phyloP scores from a whole-genome alignment of 2,888 invertebrate genomes.

The Parelbella ahira region DNA sequence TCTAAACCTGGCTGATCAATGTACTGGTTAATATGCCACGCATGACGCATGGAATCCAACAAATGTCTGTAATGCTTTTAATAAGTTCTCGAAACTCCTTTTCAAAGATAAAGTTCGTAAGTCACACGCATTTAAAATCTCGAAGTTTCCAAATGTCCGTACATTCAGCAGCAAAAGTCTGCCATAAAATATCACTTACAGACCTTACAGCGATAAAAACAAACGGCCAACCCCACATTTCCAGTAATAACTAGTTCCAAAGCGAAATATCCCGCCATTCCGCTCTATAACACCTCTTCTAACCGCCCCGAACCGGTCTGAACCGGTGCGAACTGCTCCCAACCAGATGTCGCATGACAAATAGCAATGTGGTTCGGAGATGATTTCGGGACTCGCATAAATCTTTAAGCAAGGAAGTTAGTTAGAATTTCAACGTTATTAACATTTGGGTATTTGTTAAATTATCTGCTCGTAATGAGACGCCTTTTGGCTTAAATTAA shows the following conservation, averaged over 20 bases:
- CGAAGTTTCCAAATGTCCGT: too few species aligned
- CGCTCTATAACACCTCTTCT: constrained; percentile 30
- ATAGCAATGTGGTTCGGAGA: constrained; percentile 58
- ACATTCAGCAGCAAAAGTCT: constrained; percentile 11
- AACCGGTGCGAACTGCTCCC: constrained; percentile 52
- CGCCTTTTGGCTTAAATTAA: constrained; percentile 20
- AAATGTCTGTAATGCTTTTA: too few species aligned
- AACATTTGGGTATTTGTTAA: constrained; percentile 21
- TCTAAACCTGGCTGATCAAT: too few species aligned
- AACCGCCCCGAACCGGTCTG: constrained; percentile 36
- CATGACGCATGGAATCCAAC: too few species aligned
- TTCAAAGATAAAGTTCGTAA: too few species aligned
- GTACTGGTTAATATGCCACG: too few species aligned
- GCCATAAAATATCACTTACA: constrained; percentile 25
- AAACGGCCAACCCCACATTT: constrained; percentile 37
- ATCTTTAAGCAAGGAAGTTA: constrained; percentile 38
- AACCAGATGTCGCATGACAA: constrained; percentile 62
- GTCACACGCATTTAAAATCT: too few species aligned
- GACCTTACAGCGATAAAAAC: constrained; percentile 37
- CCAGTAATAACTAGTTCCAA: constrained; percentile 38
- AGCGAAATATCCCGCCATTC: constrained; percentile 32
- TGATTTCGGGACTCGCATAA: constrained; percentile 53
- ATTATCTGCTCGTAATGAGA: constrained; percentile 24
- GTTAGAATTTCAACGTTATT: constrained; percentile 25
- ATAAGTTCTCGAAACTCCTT: too few species aligned